Evolutionary conservation across 2,888 invertebrate genomes (phyloP).

Genomic region (Hermaeophaga mercurialis): DNA sequence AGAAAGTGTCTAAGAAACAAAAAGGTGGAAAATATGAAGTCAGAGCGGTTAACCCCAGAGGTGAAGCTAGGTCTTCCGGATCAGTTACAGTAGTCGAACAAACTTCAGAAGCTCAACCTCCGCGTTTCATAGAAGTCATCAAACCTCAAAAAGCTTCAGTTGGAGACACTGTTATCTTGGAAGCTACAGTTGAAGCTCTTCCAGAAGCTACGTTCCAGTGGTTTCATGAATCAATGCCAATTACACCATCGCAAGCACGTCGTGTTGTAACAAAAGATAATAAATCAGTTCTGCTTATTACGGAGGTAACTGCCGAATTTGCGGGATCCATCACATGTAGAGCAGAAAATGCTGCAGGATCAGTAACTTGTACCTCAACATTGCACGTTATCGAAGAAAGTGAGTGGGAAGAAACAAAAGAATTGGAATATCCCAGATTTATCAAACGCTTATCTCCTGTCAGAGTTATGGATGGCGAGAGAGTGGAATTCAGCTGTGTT

Average conservation of each 20-base stretch:
- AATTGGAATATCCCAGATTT: constrained; percentile 77
- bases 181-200: constrained; percentile 75
- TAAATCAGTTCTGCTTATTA: constrained; percentile 78
- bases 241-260: constrained; percentile 71
- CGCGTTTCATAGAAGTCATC: constrained; percentile 74
- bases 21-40: constrained; percentile 90
- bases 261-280: constrained; percentile 77
- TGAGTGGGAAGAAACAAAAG: constrained; percentile 64
- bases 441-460: constrained; percentile 72
- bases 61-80: constrained; percentile 80
- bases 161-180: constrained; percentile 80
- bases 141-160: constrained; percentile 71
- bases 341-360: constrained; percentile 89
- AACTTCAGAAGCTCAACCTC: constrained; percentile 66
- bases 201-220: constrained; percentile 86
- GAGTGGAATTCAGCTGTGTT: constrained; percentile 71
- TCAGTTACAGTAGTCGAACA: constrained; percentile 76
- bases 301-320: constrained; percentile 71
- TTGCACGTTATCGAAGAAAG: constrained; percentile 66
- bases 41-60: constrained; percentile 75
- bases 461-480: constrained; percentile 89
- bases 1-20: constrained; percentile 66
- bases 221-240: constrained; percentile 77
- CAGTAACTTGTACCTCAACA: constrained; percentile 83
- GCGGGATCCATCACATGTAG: constrained; percentile 82